These are phyloP conservation scores for Haemorhous mexicanus DNA, from an alignment of 2,113 vertebrate genomes.

Conservation along the genomic window DNA sequence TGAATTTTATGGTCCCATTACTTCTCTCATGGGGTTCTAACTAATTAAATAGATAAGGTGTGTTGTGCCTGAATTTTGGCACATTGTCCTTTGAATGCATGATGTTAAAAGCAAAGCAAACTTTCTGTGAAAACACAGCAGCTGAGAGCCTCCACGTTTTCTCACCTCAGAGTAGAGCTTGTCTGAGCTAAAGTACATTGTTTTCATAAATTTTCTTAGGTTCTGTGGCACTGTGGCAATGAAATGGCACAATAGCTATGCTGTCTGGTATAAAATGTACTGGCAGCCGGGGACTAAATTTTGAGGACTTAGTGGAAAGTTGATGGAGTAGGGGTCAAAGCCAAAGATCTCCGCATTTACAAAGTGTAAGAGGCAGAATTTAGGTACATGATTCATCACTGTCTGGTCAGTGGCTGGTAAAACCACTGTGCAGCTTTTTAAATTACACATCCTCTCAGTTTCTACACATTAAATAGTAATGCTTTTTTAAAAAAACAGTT, in stretches of 20 bases:
- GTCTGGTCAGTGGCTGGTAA: background rate
- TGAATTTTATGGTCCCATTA: background rate
- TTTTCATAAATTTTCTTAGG: background rate
- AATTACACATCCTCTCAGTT: background rate
- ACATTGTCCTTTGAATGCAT: background rate
- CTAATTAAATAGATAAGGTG: background rate
- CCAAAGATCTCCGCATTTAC: background rate
- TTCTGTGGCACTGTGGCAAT: background rate
- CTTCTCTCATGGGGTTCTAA: background rate
- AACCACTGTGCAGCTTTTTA: background rate
- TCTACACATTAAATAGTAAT: background rate
- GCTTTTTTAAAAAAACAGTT: background rate
- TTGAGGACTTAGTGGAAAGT: background rate
- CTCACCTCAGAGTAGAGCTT: background rate
- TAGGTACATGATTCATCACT: background rate
- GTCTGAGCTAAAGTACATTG: background rate
- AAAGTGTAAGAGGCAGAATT: background rate
- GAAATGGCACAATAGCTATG: background rate
- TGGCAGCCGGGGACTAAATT: background rate
- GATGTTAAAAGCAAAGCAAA: background rate
- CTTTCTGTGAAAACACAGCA: background rate
- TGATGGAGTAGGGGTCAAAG: background rate
- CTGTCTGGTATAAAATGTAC: background rate
- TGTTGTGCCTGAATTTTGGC: background rate
- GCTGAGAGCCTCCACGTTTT: background rate